Conservation (phyloP, 2,113 vertebrate genomes). For the Podarcis muralis region DNA sequence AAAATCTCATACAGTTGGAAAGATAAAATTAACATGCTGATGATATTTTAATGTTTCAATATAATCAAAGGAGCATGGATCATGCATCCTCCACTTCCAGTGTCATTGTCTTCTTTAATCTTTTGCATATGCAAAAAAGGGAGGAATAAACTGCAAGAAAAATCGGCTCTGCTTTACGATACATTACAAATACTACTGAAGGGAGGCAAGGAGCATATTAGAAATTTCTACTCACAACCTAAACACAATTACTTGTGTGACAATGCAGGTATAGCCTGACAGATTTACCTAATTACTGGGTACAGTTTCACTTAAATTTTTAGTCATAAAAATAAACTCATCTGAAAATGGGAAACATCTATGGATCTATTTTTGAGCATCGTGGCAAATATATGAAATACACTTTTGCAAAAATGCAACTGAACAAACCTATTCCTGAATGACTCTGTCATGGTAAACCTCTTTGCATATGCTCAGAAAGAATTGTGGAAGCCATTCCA, state of each 20-base stretch:
- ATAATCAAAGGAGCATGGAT: conserved; percentile 81
- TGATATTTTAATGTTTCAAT: conserved; percentile 85
- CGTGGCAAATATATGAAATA: not conserved
- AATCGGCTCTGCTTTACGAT: conserved; percentile 17
- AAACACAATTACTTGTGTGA: conserved; percentile 1
- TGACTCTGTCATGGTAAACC: not conserved
- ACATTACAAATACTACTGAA: conserved; percentile 45
- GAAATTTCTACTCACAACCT: not conserved
- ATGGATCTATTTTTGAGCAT: not conserved
- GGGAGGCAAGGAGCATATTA: conserved; percentile 47
- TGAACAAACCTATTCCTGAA: not conserved
- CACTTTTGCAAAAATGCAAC: not conserved
- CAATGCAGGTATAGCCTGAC: conserved; percentile 27
- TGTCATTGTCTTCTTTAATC: conserved; percentile 77
- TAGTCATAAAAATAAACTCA: conserved; percentile 5
- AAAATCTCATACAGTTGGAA: conserved; percentile 77
- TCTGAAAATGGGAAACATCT: not conserved
- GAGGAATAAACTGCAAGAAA: conserved; percentile 57
- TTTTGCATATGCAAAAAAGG: conserved; percentile 70
- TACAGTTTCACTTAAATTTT: conserved; percentile 6
- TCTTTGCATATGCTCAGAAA: not conserved
- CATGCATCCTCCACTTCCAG: conserved; percentile 77
- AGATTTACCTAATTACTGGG: not conserved
- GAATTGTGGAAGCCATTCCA: not conserved
- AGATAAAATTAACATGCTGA: conserved; percentile 86